Evolutionary conservation across 2,888 invertebrate genomes (phyloP).

Genomic region (Diplazon laetatorius): DNA sequence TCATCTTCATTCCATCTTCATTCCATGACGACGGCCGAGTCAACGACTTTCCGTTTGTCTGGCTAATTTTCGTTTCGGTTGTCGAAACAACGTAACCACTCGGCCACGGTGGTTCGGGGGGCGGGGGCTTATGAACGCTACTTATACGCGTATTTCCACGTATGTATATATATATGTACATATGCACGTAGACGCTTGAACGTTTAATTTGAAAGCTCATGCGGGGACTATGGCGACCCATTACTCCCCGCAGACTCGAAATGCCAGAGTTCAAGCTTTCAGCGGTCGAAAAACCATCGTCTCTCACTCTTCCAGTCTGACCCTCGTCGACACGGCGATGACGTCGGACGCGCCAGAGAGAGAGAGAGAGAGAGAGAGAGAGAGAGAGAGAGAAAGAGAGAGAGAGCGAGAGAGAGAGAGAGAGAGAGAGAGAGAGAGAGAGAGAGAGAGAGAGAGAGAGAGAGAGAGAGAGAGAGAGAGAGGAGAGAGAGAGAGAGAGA

Average conservation of each 20-base stretch:
- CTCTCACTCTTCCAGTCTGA: constrained; percentile 13
- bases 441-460: too few relatives aligned
- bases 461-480: too few relatives aligned
- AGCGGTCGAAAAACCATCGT: constrained; percentile 3
- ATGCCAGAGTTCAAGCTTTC: constrained; percentile 56
- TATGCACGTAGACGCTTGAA: constrained; percentile 34
- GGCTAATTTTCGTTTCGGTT: constrained; percentile 44
- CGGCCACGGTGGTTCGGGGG: constrained; percentile 36
- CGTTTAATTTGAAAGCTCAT: constrained; percentile 39
- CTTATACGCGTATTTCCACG: not conserved
- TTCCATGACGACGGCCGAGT: not conserved
- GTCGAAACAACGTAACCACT: constrained; percentile 48
- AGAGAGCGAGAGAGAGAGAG: too few relatives aligned
- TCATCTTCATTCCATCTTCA: not conserved
- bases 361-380: too few relatives aligned
- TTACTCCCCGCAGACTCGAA: constrained; percentile 49
- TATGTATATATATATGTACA: not conserved
- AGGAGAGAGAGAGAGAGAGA: too few relatives aligned
- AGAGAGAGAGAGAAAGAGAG: too few relatives aligned
- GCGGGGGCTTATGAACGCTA: too few relatives aligned
- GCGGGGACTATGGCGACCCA: constrained; percentile 38
- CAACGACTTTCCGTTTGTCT: constrained; percentile 46
- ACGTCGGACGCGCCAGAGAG: too few relatives aligned
- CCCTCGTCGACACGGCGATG: constrained; percentile 32
- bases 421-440: too few relatives aligned